Base-by-base conservation (phyloP, 1,140 invertebrate genomes). In the Trissolcus basalis region DNA sequence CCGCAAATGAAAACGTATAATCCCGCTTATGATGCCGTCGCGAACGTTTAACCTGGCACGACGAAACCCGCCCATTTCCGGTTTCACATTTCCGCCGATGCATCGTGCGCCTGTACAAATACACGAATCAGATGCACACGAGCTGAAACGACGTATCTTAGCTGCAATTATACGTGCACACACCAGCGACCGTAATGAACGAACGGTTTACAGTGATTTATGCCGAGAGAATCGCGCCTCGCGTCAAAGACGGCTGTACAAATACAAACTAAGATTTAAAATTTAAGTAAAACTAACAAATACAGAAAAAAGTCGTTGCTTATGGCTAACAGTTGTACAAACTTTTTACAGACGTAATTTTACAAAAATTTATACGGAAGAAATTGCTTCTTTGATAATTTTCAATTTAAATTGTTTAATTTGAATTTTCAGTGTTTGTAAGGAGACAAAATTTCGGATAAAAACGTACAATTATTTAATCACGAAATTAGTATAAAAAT, bases 1-100 rank as follows among this genome's bases (percentile, higher is more conserved):
- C 51, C 70, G 56, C 33, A 61, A 78, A 78, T 65, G 76, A 73
- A 68, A 78, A 78, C 60, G 56, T 72, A 64, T 68, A 77, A 77
- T 68, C 59, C 64, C 13, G 39, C 36, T 72, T 72, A 72, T 68
- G 68, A 78, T 73, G 65, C 64, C 60, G 64, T 78, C 64, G 72
- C 44, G 49, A 69, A 19, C 61, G 56, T 70, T 78, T 78, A 69
- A 73, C 69, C 65, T 58, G 55, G 75, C 67, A 65, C 55, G 45
- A 43, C 39, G 49, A 10, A 45, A 50, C 4, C 65, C 64, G 61
- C 69, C 76, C 56, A 78, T 47, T 78, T 78, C 76, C 76, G 65
- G 70, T 67, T 65, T 73, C 70, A 70, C 51, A 60, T 70, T 74
- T 78, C 77, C 71, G 77, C 65, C 50, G 58, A 67, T 68, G 44